Base-by-base conservation (phyloP, 2,113 vertebrate species). In the Corynorhinus townsendii region DNA sequence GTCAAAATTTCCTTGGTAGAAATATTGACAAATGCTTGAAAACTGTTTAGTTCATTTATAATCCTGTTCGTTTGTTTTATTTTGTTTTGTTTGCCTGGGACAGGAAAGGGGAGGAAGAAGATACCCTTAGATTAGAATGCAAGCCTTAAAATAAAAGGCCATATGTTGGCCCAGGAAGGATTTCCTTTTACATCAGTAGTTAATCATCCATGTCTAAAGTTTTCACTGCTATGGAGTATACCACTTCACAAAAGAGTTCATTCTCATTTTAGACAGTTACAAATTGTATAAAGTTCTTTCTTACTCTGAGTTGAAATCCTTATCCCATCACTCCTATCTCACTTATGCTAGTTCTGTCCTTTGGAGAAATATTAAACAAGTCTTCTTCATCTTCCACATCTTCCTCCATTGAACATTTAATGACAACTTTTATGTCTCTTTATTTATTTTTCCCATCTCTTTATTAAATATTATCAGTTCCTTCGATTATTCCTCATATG, bases 1-100 rank as follows among this genome's bases (percentile, higher is more conserved):
- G 85, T 43, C 73, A 40, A 49, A 93, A 93, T 59, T 75, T 83
- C 64, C 86, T 79, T 45, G 52, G 72, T 90, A 73, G 47, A 94
- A 91, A 80, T 77, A 83, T 82, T 92, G 71, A 94, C 7, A 90
- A 80, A 76, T 66, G 30, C 47, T 62, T 12, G 47, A 96, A 62
- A 85, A 86, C 22, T 75, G 14, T 52, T 66, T 83, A 49, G 28
- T 30, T 94, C 76, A 62, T 9, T 71, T 69, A 93, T 47, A 64
- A 83, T 86, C 12, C 22, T 33, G 11, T 73, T 86, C 40, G 38
- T 38, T 76, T 20, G 10, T 49, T 77, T 76, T 33, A 38, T 72
- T 81, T 81, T 88, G n/a, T 83, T 77, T 88, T 72, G 38, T 90
- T 26, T 24, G 35, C 9, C 26, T 17, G 2, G 24, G 3, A 14